A percentile compares a stretch with the other conserved stretches of the same genome.
Evolutionary conservation across 2,888 invertebrate species (phyloP).

Genomic region (Drosophila prostipennis): DNA sequence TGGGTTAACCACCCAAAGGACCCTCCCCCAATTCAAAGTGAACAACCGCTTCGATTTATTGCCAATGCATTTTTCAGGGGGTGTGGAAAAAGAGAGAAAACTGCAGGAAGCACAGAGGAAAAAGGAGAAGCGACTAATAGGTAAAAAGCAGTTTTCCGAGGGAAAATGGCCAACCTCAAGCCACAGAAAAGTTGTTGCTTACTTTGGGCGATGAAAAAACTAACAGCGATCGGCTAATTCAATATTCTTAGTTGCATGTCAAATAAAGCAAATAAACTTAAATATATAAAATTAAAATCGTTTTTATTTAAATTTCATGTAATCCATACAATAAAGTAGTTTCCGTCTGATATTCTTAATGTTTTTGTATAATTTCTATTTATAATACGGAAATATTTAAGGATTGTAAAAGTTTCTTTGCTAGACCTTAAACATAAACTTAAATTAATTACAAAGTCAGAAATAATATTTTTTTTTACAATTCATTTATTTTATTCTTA

Average conservation of each 20-base stretch:
- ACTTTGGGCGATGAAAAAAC: conserved; percentile 10
- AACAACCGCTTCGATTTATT: conserved; percentile 65
- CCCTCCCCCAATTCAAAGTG: conserved; percentile 56
- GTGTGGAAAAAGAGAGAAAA: conserved; percentile 12
- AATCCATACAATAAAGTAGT: no score
- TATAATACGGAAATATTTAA: no score
- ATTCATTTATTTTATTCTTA: no score
- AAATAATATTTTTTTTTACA: no score
- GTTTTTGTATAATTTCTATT: no score
- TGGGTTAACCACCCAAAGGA: conserved; percentile 63
- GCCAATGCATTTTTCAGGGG: conserved; percentile 34
- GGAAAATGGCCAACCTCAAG: conserved; percentile 17
- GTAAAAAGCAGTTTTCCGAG: conserved; percentile 6
- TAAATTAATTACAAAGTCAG: no score
- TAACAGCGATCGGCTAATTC: conserved; percentile 10
- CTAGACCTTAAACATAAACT: no score
- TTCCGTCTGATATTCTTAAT: no score
- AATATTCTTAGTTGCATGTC: conserved; percentile 15
- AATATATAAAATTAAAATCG: not conserved
- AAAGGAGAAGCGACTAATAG: conserved; percentile 2
- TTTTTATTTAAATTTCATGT: no score
- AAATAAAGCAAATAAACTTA: conserved; percentile 19
- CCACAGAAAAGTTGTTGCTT: conserved; percentile 18
- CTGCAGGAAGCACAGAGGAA: conserved; percentile 6
- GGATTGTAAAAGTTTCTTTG: no score